A percentile compares a stretch with the other conserved stretches of the same genome.
phyloP scores from a whole-genome alignment of 1,140 invertebrate species.

The Maniola jurtina region DNA sequence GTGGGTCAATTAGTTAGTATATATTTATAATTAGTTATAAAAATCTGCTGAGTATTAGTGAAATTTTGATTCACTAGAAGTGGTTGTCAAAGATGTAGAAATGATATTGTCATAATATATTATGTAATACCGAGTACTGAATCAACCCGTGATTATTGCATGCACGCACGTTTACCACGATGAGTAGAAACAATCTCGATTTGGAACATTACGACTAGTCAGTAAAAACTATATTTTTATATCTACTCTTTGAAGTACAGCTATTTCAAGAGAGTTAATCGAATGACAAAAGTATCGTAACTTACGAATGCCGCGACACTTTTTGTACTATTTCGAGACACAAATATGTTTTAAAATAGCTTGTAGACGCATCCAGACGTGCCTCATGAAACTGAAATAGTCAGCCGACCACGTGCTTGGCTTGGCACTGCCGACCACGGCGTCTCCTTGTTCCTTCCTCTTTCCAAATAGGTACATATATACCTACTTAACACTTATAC shows the following conservation, averaged over 20 bases:
- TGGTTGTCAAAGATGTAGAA: too few species aligned
- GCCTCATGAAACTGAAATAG: constrained; percentile 41
- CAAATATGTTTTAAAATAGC: constrained; percentile 39
- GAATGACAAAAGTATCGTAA: constrained; percentile 14
- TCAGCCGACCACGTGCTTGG: constrained; percentile 38
- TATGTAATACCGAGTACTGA: too few species aligned
- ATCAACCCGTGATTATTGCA: too few species aligned
- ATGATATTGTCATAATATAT: too few species aligned
- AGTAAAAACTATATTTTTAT: too few species aligned
- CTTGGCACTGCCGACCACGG: constrained; percentile 20
- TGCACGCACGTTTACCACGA: too few species aligned
- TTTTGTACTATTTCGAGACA: constrained; percentile 29
- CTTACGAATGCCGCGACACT: constrained; percentile 18
- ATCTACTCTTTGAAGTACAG: not conserved
- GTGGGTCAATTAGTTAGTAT: too few species aligned
- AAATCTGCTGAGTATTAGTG: too few species aligned
- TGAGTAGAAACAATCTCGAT: too few species aligned
- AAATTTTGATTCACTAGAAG: too few species aligned
- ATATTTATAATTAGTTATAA: too few species aligned
- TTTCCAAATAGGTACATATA: not conserved
- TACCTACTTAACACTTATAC: not conserved
- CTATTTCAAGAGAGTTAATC: constrained; percentile 4
- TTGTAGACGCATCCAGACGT: constrained; percentile 40
- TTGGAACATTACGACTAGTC: too few species aligned
- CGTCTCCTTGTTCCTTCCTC: constrained; percentile 22